A percentile compares a stretch with the other conserved stretches of the same genome.
phyloP scores from a whole-genome alignment of 2,113 vertebrate species.

The Centropus bengalensis region DNA sequence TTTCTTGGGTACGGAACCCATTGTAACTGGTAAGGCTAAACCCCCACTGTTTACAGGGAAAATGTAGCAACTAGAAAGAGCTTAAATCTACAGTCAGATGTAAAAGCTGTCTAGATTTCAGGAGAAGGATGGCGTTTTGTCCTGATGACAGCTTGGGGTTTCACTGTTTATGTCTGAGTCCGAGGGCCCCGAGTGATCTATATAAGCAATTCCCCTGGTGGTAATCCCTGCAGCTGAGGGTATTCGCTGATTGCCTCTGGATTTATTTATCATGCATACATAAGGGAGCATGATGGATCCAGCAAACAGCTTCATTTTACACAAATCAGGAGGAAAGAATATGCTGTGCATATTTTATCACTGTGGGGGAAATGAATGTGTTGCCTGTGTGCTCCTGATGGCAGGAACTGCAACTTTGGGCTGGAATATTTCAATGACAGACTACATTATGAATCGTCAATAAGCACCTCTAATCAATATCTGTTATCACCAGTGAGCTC shows the following conservation, averaged over 20 bases:
- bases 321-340: not conserved
- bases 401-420: not conserved
- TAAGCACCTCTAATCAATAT: not conserved
- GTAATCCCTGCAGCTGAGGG: not conserved
- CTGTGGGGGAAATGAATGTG: not conserved
- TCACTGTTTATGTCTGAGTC: not conserved
- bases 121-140: not conserved
- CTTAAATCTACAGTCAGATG: not conserved
- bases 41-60: not conserved
- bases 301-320: not conserved
- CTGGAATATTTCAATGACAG: not conserved
- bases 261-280: not conserved
- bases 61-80: not conserved
- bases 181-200: not conserved
- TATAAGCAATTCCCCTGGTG: not conserved
- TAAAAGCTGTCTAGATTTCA: not conserved
- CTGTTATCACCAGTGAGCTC: not conserved
- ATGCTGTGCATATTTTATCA: not conserved
- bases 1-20: not conserved
- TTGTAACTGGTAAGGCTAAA: not conserved
- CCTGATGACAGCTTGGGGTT: not conserved
- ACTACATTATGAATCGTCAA: not conserved
- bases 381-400: not conserved
- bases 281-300: not conserved
- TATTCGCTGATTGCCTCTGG: not conserved